Conservation (phyloP, 2,113 vertebrate species). For the Pogonocichla stellata region DNA sequence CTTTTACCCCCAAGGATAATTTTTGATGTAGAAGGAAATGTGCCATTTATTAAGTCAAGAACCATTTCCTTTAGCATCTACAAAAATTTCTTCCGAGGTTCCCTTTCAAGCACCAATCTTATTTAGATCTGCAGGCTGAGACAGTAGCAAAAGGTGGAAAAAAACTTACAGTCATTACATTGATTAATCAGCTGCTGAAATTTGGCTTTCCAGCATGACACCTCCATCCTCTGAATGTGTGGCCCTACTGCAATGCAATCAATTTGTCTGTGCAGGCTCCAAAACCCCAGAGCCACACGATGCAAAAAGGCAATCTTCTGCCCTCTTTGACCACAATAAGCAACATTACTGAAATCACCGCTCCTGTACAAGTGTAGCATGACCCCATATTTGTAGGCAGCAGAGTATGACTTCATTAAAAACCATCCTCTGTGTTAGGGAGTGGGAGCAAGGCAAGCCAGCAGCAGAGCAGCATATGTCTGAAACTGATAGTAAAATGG, state of each 20-base stretch:
- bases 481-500: conserved; percentile 48
- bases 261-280: not conserved
- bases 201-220: not conserved
- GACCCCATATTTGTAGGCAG: conserved; percentile 19
- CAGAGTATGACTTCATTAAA: conserved; percentile 42
- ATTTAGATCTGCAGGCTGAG: not conserved
- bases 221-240: not conserved
- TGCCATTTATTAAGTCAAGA: not conserved
- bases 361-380: not conserved
- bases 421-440: not conserved
- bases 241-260: conserved; percentile 1
- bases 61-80: not conserved
- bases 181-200: conserved; percentile 15
- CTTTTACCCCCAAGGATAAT: not conserved
- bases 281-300: conserved; percentile 8
- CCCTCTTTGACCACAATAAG: conserved; percentile 34
- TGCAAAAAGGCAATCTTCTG: conserved; percentile 49
- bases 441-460: not conserved
- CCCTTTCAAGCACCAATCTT: not conserved
- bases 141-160: not conserved
- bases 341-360: not conserved
- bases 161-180: not conserved
- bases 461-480: conserved; percentile 33
- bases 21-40: not conserved
- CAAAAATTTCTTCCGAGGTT: not conserved